Evolutionary conservation across 1,140 invertebrate genomes (phyloP).

Genomic region (Papilio polytes): DNA sequence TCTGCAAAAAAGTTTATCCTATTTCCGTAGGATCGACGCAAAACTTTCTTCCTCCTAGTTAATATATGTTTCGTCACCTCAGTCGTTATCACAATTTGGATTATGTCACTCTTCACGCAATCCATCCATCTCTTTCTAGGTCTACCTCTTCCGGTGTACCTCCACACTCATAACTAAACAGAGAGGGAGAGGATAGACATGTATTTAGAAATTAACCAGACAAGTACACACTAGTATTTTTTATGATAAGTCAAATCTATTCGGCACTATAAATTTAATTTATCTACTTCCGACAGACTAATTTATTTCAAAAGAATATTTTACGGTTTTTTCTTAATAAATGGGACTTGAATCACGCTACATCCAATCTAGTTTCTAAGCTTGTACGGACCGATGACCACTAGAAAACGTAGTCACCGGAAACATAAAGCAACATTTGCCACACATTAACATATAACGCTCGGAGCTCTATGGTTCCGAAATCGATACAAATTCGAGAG

Average conservation of each 20-base stretch:
- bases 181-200: no score
- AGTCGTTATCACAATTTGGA: no score
- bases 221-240: background rate
- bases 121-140: no score
- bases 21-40: no score
- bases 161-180: no score
- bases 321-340: background rate
- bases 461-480: slow-evolving; percentile 34
- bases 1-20: no score
- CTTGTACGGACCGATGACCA: slow-evolving; percentile 1
- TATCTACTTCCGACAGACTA: background rate
- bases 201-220: background rate
- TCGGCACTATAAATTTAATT: background rate
- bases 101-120: no score
- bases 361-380: background rate
- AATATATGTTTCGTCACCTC: no score
- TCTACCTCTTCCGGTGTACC: no score
- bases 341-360: background rate
- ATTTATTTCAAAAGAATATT: slow-evolving; percentile 23
- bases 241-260: background rate
- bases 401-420: background rate
- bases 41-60: no score
- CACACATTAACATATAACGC: slow-evolving; percentile 23
- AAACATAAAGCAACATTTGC: slow-evolving; percentile 27
- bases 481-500: slow-evolving; percentile 36